Evolutionary conservation across 2,888 invertebrate genomes (phyloP), one percentile per base, ranked within the genome.

Genomic region (Stenodema calcarata): DNA sequence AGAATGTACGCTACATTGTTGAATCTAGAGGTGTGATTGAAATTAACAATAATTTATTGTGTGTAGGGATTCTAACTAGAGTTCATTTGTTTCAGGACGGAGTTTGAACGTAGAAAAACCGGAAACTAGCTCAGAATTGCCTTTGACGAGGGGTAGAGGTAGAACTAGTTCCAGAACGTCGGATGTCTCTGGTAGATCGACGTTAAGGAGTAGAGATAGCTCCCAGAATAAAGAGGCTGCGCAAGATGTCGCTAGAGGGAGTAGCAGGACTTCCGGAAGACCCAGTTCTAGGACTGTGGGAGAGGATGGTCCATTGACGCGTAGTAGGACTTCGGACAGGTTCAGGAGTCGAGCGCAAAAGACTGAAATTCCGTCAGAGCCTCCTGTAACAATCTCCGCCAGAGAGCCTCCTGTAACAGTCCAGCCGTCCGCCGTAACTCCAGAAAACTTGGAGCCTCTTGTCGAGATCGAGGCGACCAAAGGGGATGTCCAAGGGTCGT

Each of bases 181-280:
- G 11, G 47, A 23, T 0, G 30, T 30, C 18, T 18, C 35, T 27
- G 30, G 27, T 18, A 47, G 30, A n/a, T 9, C 50, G 54, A 16
- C 80, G 6, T 80, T 80, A n/a, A 80, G 54, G 18, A 80, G 50
- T n/a, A 80, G 78, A 44, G 78, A 44, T 0, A 78, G 80, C 16
- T 62, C 62, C 11, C 16, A 4, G 6, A 35, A 41, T 73, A 11
- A 70, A 16, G 41, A 30, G 2, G 35, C 30, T 14, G 0, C 30
- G 11, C 73, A 73, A 35, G 73, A 73, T 3, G 41, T 6, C 14
- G 28, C n/a, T n/a, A 9, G 44, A 78, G 78, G 27, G 6, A 42
- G 54, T 35, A 44, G 11, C 18, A 27, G 44, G 42, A 44, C 44
- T 41, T 23, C 44, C 18, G 78, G 78, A 23, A 44, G 78, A 44